phyloP scores from a whole-genome alignment of 2,797 vertebrate genomes.

The Gambusia yucatana region DNA sequence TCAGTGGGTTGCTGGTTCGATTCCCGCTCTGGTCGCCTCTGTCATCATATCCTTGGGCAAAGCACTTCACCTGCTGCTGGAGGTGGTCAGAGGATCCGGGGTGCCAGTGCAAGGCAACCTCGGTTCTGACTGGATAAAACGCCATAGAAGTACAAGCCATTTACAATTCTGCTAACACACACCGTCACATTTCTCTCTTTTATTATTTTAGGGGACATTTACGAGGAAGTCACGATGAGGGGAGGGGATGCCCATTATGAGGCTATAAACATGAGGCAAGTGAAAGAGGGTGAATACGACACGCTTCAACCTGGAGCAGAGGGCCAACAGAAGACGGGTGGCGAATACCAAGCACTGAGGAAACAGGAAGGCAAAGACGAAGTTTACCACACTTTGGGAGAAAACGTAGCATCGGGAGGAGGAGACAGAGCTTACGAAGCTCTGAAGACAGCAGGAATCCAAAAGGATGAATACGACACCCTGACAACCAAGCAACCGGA shows the following conservation, averaged over 20 bases:
- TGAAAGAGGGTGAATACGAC: slow-evolving; percentile 33
- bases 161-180: background rate
- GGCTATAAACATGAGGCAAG: background rate
- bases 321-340: background rate
- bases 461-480: slow-evolving; percentile 4
- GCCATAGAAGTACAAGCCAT: too few species aligned
- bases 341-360: slow-evolving; percentile 33
- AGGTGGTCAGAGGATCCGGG: too few species aligned
- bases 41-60: too few species aligned
- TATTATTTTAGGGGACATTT: slow-evolving; percentile 25
- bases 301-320: slow-evolving; percentile 11
- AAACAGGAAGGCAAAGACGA: slow-evolving; percentile 6
- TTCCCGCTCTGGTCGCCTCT: too few species aligned
- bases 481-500: fast-evolving
- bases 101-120: too few species aligned
- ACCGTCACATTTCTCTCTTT: background rate
- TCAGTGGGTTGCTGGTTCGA: too few species aligned
- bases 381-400: slow-evolving; percentile 11
- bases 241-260: background rate
- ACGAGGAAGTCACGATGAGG: slow-evolving; percentile 33
- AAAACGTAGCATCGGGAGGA: fast-evolving
- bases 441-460: slow-evolving; percentile 21
- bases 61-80: too few species aligned
- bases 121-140: too few species aligned
- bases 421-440: slow-evolving; percentile 3